A percentile compares a stretch with the other conserved stretches of the same genome.
Conservation (phyloP, 2,888 invertebrate genomes). For the Nemotelus pantherinus region DNA sequence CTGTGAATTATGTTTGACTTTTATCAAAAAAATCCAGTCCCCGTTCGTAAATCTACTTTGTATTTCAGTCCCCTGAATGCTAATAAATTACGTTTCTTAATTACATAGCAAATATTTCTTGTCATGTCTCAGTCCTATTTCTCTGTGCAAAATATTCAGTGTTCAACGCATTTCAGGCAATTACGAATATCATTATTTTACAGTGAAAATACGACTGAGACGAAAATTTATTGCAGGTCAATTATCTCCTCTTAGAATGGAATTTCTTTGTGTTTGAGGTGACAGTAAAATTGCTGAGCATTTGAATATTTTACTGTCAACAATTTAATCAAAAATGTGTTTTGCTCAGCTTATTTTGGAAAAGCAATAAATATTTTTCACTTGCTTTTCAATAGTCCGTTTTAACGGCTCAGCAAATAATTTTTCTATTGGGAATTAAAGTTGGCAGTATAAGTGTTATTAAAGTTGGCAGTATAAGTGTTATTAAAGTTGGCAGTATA, state of each 20-base stretch:
- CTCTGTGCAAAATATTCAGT: neutral
- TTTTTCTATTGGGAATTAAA: no score
- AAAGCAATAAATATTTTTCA: no score
- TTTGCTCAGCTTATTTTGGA: no score
- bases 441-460: no score
- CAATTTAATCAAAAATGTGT: no score
- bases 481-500: no score
- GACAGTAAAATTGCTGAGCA: neutral
- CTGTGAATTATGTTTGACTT: neutral
- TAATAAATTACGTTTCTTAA: slow-evolving; percentile 19
- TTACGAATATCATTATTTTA: neutral
- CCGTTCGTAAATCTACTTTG: neutral
- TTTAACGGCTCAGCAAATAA: no score
- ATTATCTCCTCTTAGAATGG: slow-evolving; percentile 2
- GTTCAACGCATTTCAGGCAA: neutral
- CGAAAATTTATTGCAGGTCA: slow-evolving; percentile 36
- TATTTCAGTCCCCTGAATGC: neutral
- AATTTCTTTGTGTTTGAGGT: slow-evolving; percentile 5
- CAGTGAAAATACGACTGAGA: neutral
- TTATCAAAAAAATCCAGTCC: neutral
- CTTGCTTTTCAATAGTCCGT: no score
- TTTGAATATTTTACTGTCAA: neutral
- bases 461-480: no score
- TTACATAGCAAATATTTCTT: neutral
- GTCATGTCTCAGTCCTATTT: neutral